phyloP scores from a whole-genome alignment of 1,140 invertebrate species.

The Streblospio benedicti region DNA sequence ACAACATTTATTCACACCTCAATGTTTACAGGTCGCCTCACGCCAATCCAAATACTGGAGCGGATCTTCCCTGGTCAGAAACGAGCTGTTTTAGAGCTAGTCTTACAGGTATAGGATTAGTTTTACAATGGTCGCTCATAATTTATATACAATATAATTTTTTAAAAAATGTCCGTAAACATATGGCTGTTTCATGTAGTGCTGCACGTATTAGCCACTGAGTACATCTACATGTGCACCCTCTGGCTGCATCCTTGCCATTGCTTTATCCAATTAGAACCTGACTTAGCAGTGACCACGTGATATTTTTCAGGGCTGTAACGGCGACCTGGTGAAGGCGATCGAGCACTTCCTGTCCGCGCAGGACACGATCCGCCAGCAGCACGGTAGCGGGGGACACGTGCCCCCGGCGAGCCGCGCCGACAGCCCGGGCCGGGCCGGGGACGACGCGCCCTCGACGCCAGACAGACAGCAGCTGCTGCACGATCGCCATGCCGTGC shows the following conservation, averaged over 20 bases:
- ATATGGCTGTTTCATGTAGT: too few species aligned
- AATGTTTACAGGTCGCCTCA: constrained; percentile 50
- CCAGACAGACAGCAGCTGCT: constrained; percentile 11
- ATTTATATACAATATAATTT: too few species aligned
- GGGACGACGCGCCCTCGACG: constrained; percentile 16
- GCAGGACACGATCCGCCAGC: constrained; percentile 38
- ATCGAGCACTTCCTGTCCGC: constrained; percentile 58
- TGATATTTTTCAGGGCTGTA: constrained; percentile 76
- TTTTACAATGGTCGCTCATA: too few species aligned
- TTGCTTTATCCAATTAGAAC: too few species aligned
- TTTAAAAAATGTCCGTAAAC: too few species aligned
- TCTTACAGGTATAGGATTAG: too few species aligned
- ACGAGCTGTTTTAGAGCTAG: constrained; percentile 73
- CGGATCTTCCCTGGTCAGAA: constrained; percentile 77
- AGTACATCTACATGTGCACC: too few species aligned
- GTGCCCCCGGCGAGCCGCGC: constrained; percentile 8
- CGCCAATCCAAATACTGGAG: constrained; percentile 71
- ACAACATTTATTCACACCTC: too few species aligned
- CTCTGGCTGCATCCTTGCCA: too few species aligned
- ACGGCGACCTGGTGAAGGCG: constrained; percentile 72
- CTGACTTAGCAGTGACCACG: too few species aligned
- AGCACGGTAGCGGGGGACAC: constrained; percentile 25
- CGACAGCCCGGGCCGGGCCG: constrained; percentile 7
- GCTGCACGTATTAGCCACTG: too few species aligned
- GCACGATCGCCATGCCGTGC: neutral